Evolutionary conservation across 2,113 vertebrate genomes (phyloP), one percentile per base, ranked within the genome.

Genomic region (Catagonus wagneri): DNA sequence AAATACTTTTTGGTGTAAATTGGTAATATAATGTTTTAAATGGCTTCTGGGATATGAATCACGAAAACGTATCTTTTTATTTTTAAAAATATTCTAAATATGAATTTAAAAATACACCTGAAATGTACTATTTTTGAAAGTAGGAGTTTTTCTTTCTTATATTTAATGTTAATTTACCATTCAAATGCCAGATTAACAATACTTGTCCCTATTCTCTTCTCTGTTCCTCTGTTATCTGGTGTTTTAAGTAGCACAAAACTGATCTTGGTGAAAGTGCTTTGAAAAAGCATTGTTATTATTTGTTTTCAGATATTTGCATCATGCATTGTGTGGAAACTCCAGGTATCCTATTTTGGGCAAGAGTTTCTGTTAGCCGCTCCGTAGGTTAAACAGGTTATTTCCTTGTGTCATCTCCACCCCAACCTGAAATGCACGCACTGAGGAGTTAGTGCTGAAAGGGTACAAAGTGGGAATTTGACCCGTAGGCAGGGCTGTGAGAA

Each of bases 281-380:
- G 80, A 54, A 93, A 97, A 96, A 61, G 25, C 91, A n/a, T 89
- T 91, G 29, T 87, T 96, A 87, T 80, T 89, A 93, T 83, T 89
- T 65, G 32, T 95, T 97, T 93, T 68, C 90, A 65, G 83, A 95
- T 97, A 75, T 97, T 97, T 23, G 32, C 7, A 78, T 86, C 75
- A 93, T 83, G 17, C 32, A 50, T 39, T 95, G 78, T 65, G 61
- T 97, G 96, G 88, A 56, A 96, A 92, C 75, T 92, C 9, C 93
- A 27, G 7, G 32, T 52, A 23, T 16, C 54, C 34, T 93, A 80
- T 88, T 96, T 96, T 93, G 36, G n/a, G 66, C 89, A 93, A 72
- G 17, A 94, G 86, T 27, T 97, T 96, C 36, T 25, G 74, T 81
- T 96, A 34, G 54, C 90, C 94, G 88, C 92, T 90, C 3, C 89